Percentiles rank a stretch among this genome's conserved stretches.
Conservation (phyloP, 2,888 invertebrate species). For the Gibbula magus region DNA sequence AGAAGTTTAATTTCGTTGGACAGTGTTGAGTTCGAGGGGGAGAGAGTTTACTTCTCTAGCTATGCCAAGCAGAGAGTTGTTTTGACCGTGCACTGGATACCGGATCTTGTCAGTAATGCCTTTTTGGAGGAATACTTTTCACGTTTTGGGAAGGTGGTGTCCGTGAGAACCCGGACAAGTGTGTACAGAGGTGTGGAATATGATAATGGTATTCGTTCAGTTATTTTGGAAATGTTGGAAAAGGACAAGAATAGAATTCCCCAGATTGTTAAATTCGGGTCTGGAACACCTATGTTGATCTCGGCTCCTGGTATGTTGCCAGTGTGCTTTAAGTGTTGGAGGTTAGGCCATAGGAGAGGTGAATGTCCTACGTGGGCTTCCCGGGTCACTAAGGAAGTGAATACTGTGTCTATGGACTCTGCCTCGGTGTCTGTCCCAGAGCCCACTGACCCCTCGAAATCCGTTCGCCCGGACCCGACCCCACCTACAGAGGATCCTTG, state of each 20-base stretch:
- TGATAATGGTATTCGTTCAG: not conserved
- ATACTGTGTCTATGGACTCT: no score
- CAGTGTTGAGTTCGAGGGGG: not conserved
- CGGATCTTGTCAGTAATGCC: not conserved
- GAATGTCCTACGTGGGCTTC: not conserved
- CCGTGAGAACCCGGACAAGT: not conserved
- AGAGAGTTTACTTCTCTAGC: not conserved
- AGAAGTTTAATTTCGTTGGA: fast-evolving
- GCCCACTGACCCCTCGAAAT: no score
- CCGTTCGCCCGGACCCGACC: no score
- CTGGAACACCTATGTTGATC: not conserved
- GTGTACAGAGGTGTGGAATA: not conserved
- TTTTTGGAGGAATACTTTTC: not conserved
- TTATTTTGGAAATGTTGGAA: not conserved
- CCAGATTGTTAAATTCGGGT: not conserved
- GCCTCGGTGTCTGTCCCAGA: no score
- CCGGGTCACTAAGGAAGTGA: no score
- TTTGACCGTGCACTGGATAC: not conserved
- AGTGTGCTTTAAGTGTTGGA: not conserved
- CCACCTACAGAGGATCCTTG: no score
- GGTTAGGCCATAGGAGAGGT: not conserved
- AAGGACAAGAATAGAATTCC: not conserved
- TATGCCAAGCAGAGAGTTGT: not conserved
- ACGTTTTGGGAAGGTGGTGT: not conserved
- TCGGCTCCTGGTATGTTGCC: not conserved